Conservation (phyloP, 2,888 invertebrate species). For the Fragum sueziense region DNA sequence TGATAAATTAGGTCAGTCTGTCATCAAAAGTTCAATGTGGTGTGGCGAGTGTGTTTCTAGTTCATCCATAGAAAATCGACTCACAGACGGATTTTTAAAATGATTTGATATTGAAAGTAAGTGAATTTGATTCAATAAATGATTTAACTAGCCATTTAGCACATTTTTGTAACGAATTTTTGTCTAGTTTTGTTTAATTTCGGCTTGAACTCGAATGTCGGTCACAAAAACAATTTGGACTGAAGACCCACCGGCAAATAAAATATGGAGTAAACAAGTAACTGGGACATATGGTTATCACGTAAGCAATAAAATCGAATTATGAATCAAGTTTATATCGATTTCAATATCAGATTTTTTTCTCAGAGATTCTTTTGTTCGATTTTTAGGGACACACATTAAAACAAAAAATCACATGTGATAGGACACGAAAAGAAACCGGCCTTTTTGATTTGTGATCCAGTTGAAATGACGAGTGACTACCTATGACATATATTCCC, state of each 20-base stretch:
- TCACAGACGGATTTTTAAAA: constrained; percentile 13
- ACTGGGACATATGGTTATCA: constrained; percentile 1
- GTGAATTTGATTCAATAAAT: background rate
- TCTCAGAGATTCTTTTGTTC: no score
- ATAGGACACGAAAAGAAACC: no score
- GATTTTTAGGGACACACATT: no score
- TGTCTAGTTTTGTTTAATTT: background rate
- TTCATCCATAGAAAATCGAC: background rate
- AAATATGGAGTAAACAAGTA: constrained; percentile 37
- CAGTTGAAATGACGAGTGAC: no score
- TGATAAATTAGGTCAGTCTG: constrained; percentile 74
- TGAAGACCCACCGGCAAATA: constrained; percentile 12
- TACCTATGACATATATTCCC: no score
- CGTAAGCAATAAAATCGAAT: background rate
- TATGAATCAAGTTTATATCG: no score
- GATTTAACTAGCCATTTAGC: background rate
- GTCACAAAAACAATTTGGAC: constrained; percentile 11
- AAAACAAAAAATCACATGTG: no score
- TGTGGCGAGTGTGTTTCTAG: constrained; percentile 45
- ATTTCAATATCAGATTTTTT: no score
- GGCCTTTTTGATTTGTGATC: no score
- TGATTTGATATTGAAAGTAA: background rate
- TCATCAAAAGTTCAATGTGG: constrained; percentile 68
- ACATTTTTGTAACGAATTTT: background rate
- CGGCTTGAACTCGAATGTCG: background rate